phyloP scores from a whole-genome alignment of 2,888 invertebrate species.

The Drosophila seclusa region DNA sequence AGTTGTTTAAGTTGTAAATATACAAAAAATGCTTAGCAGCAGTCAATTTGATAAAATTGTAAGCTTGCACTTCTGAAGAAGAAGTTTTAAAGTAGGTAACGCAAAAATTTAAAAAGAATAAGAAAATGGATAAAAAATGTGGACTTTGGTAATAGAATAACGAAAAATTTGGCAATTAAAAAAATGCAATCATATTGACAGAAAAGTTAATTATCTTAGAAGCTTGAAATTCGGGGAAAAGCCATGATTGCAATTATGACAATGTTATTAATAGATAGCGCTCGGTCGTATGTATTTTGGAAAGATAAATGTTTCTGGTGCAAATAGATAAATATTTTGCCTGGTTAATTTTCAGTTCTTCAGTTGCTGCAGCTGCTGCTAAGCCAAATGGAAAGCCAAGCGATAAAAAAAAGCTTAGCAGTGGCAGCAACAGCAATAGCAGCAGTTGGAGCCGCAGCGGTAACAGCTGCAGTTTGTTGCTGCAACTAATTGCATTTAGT shows the following conservation, averaged over 20 bases:
- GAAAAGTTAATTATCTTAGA: not conserved
- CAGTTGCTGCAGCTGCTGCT: constrained; percentile 45
- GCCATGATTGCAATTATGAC: constrained; percentile 3
- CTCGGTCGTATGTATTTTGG: constrained; percentile 6
- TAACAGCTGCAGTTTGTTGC: constrained; percentile 73
- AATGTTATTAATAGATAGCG: constrained; percentile 2
- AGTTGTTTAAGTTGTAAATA: constrained; percentile 1
- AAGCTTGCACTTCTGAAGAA: not conserved
- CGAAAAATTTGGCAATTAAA: not conserved
- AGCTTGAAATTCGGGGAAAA: not conserved
- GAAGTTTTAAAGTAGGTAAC: not conserved
- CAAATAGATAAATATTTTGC: constrained; percentile 50
- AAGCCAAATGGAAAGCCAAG: constrained; percentile 70
- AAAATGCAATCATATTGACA: not conserved
- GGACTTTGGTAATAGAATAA: not conserved
- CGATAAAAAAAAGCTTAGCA: constrained; percentile 25
- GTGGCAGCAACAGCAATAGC: constrained; percentile 8
- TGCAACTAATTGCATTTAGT: constrained; percentile 79
- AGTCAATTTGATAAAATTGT: not conserved
- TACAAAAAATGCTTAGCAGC: constrained; percentile 3
- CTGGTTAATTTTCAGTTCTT: constrained; percentile 55
- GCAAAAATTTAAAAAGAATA: not conserved
- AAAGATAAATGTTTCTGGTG: constrained; percentile 25
- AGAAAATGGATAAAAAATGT: not conserved
- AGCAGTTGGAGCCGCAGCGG: constrained; percentile 31